Percentiles rank a stretch among this genome's conserved stretches.
These are phyloP conservation scores for Cichladusa arquata DNA, from an alignment of 2,113 vertebrate genomes.

Conservation along the genomic window DNA sequence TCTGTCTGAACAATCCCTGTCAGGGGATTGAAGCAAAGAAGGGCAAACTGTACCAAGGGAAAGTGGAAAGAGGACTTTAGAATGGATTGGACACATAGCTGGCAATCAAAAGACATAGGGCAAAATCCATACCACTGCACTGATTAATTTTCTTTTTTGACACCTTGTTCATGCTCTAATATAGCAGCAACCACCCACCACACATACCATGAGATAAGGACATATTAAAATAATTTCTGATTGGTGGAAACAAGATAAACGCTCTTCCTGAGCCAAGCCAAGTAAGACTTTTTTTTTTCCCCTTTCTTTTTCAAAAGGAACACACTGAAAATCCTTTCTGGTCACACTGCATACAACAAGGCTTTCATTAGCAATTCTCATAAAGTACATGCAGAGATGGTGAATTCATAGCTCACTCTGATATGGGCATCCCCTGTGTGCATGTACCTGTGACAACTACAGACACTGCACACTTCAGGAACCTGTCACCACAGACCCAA, in stretches of 20 bases:
- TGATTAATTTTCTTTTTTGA: background rate
- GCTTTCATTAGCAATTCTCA: background rate
- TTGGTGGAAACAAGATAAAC: background rate
- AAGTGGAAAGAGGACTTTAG: background rate
- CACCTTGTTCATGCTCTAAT: background rate
- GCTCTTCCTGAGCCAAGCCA: background rate
- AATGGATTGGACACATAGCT: background rate
- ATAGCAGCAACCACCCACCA: background rate
- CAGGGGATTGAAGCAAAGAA: background rate
- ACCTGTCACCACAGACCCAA: background rate
- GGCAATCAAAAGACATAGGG: background rate
- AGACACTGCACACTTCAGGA: background rate
- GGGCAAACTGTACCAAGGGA: background rate
- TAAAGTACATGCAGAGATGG: background rate
- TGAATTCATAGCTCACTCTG: background rate
- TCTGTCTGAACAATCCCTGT: background rate
- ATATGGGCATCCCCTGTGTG: background rate
- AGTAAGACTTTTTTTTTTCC: background rate
- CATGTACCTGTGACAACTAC: background rate
- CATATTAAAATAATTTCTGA: background rate
- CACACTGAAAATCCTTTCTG: background rate
- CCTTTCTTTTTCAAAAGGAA: rapidly evolving
- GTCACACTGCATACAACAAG: background rate
- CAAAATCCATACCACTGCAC: background rate
- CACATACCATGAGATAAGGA: background rate